Evolutionary conservation across 1,140 invertebrate species (phyloP), one percentile per base, ranked within the genome.

Genomic region (Scaptomyza hsui): DNA sequence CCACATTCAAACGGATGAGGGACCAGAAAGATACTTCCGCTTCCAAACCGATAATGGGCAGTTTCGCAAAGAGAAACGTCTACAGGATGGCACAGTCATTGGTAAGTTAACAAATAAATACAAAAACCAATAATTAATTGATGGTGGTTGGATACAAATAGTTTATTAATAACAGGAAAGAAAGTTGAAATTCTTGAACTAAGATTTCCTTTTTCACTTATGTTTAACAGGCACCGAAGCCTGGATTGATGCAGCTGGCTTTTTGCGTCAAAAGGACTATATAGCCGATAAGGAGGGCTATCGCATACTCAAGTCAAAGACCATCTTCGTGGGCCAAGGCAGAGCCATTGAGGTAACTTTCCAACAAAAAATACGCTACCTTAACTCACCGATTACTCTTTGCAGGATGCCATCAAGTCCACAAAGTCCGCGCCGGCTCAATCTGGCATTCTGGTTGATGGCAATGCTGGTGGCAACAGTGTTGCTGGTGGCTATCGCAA

Each of bases 1-100:
- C 91, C 96, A 97, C 92, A 96, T 97, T 76, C 97, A 97, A 92
- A 97, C 96, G n/a, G 97, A 97, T 88, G 96, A 97, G 91, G 96
- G 96, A 18, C 95, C 95, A 0, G 96, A 97, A 79, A 92, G 96
- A 21, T 96, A 95, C 91, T 97, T 97, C 92, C 93, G 95, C 60
- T 97, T 95, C 90, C 96, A 97, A 92, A 98, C 97, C 0, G 94
- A 95, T 70, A 97, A 95, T 90, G 96, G 96, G 1, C 96, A 98
- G 89, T 98, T 96, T 88, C 93, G 97, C 12, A 97, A 97, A 92
- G 96, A 97, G 89, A 96, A 96, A 89, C 93, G 96, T 52, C 92
- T 97, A 1, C 94, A 96, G 88, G 96, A 97, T 92, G 96, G 96
- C 55, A 96, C 95, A 2, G 95, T 96, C 56, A 94, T 96, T 56